Conservation (phyloP, 2,888 invertebrate genomes). For the Drosophila paramelanica region DNA sequence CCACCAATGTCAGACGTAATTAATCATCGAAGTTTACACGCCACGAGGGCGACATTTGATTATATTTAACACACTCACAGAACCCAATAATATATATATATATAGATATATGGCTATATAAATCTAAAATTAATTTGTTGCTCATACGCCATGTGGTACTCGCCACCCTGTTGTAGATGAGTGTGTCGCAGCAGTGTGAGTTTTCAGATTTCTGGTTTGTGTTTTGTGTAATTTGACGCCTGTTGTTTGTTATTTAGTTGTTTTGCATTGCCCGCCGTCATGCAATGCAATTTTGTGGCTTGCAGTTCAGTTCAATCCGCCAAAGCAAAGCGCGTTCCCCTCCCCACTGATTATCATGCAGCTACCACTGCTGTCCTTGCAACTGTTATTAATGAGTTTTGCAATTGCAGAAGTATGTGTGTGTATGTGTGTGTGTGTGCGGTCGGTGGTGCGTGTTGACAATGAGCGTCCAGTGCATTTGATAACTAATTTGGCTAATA, state of each 20-base stretch:
- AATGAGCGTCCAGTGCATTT: slow-evolving; percentile 45
- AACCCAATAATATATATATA: slow-evolving; percentile 19
- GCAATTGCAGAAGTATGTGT: slow-evolving; percentile 15
- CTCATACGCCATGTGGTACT: slow-evolving; percentile 54
- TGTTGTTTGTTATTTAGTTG: slow-evolving; percentile 80
- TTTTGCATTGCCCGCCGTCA: slow-evolving; percentile 66
- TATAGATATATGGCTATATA: slow-evolving; percentile 36
- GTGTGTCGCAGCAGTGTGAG: slow-evolving; percentile 32
- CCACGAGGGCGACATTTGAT: slow-evolving; percentile 68
- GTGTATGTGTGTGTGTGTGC: slow-evolving; percentile 6
- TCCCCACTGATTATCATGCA: background rate
- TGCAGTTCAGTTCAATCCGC: slow-evolving; percentile 38
- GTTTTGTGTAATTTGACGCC: slow-evolving; percentile 79
- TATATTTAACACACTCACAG: slow-evolving; percentile 49
- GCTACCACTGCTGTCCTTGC: background rate
- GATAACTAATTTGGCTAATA: slow-evolving; percentile 67
- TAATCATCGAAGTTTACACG: slow-evolving; percentile 69
- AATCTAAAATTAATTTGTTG: slow-evolving; percentile 80
- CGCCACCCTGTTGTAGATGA: slow-evolving; percentile 1
- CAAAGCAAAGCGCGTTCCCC: slow-evolving; percentile 3
- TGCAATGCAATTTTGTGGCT: slow-evolving; percentile 80
- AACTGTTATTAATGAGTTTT: slow-evolving; percentile 73
- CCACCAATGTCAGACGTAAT: slow-evolving; percentile 58
- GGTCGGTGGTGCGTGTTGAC: slow-evolving; percentile 26
- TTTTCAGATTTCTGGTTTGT: slow-evolving; percentile 53